These are phyloP conservation scores for Trachythela sp. DNA, from an alignment of 64 coral and sea anemone genomes.

Conservation along the genomic window DNA sequence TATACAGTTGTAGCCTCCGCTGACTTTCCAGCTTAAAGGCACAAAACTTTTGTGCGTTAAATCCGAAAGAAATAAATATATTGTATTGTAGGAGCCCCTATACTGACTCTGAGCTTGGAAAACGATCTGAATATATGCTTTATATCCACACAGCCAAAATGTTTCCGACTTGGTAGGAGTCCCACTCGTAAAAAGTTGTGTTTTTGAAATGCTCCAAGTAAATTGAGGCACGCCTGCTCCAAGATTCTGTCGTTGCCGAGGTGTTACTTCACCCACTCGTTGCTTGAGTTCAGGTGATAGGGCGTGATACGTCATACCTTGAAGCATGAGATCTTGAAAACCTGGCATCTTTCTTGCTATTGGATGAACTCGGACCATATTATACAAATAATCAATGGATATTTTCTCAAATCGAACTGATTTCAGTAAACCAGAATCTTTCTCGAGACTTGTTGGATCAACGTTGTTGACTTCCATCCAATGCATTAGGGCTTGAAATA, in stretches of 20 bases:
- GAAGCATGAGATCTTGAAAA: background rate
- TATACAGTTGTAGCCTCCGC: background rate
- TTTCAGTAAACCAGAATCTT: background rate
- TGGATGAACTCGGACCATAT: background rate
- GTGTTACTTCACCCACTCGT: background rate
- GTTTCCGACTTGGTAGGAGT: background rate
- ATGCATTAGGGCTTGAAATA: background rate
- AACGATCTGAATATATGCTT: background rate
- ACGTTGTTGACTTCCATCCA: background rate
- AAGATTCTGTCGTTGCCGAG: background rate
- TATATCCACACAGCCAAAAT: background rate
- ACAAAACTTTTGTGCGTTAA: background rate
- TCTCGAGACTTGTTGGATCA: background rate
- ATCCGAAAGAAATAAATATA: background rate
- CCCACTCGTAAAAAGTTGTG: background rate
- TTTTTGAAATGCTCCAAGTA: background rate
- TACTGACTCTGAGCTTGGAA: background rate
- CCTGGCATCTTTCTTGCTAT: background rate
- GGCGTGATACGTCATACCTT: background rate
- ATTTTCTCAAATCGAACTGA: background rate
- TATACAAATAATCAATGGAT: background rate
- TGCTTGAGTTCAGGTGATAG: background rate
- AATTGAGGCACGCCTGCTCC: background rate
- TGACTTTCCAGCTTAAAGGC: background rate
- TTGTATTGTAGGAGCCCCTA: background rate